Evolutionary conservation across 2,797 vertebrate genomes (phyloP), one percentile per base, ranked within the genome.

Genomic region (Echiichthys vipera): DNA sequence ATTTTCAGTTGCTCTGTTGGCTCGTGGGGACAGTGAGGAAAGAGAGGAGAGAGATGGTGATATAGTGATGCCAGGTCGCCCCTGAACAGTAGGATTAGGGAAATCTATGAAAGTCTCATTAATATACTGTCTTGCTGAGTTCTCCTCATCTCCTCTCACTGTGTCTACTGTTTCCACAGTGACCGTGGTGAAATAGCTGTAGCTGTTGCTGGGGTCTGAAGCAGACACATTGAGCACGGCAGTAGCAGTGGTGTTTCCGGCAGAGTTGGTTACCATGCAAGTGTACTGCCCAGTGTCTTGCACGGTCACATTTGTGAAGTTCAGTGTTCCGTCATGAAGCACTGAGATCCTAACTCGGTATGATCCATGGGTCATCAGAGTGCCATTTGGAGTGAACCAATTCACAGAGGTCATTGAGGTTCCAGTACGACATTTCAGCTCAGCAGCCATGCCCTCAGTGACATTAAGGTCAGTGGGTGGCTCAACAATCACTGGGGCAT

Each of bases 321-420:
- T 99, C 74, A 99, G 94, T 0, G 97, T 99, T 29, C 97, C 97
- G 6, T 99, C 97, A 47, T 99, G 97, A 68, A 99, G 91, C 29
- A 99, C 98, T 0, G 97, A 98, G 86, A 99, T 99, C 39, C 98
- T 86, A 27, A 99, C 97, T 42, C 97, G 94, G 90, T 99, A 99
- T 0, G 98, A 98, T 49, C 98, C 98, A 9, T 99, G 98, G 0
- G 98, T 99, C 97, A 99, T 98, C 77, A 98, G 83, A 0, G 98
- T 98, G 65, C 98, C 98, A 37, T 99, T 99, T 46, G 98, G 98
- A 13, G 97, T 98, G 86, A 99, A 77, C 98, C 98, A 99, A 79
- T 98, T 98, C 37, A 99, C 97, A 4, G 98, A 99, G 0, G 98
- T 99, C 97, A 99, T 99, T 20, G 97, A 97, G 2, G 98, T 98